Conservation (phyloP, 2,113 vertebrate species). For the Capra hircus region DNA sequence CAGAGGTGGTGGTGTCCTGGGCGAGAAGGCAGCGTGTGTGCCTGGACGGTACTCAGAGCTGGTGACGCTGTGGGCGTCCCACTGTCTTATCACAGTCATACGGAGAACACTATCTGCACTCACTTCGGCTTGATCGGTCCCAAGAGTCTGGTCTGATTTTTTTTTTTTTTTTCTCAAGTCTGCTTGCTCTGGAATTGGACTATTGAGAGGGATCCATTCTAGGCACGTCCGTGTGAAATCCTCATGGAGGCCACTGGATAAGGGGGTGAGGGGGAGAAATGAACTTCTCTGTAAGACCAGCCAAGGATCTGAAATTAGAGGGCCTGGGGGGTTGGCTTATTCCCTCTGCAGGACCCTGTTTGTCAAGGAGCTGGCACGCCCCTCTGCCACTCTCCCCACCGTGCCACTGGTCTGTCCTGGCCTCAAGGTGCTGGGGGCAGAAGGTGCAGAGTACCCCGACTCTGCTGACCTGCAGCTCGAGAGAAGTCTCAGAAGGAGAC, state of each 20-base stretch:
- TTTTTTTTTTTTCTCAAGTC: no score
- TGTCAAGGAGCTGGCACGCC: fast-evolving
- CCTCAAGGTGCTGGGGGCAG: fast-evolving
- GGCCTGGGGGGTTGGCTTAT: neutral
- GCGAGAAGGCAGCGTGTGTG: neutral
- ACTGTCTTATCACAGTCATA: fast-evolving
- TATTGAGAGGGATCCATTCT: neutral
- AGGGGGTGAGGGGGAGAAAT: neutral
- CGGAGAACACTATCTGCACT: fast-evolving
- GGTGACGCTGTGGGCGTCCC: neutral
- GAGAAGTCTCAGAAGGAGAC: neutral
- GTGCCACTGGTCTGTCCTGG: neutral
- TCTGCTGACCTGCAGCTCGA: neutral
- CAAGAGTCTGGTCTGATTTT: neutral
- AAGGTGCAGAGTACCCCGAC: neutral
- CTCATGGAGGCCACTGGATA: neutral
- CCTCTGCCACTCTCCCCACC: no score
- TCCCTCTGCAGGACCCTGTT: no score
- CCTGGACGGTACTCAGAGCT: neutral
- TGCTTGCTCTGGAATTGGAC: neutral
- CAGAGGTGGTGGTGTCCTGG: neutral
- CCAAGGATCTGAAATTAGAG: neutral
- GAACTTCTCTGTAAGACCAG: neutral
- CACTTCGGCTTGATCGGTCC: neutral
- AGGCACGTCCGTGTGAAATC: neutral